Base-by-base conservation (phyloP, 2,888 invertebrate genomes). In the Drosophila vallismaia region DNA sequence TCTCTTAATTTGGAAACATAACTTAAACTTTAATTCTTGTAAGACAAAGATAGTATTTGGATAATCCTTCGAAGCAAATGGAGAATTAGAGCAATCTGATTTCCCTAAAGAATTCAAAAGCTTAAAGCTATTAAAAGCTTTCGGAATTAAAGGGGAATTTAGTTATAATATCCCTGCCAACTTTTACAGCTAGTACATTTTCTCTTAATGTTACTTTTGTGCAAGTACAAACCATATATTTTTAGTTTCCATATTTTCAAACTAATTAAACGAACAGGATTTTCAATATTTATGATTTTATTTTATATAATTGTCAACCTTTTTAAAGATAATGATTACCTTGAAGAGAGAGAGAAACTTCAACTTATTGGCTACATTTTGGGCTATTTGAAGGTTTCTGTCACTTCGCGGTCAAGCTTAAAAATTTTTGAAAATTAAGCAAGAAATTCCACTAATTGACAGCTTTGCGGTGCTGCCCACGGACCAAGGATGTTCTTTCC, bases 361-460 rank as follows among this genome's bases (percentile, higher is more conserved):
- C 1, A 19, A 19, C 19, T 1, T 19, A 19, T 19, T 19, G 19
- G 19, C 40, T 40, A 12, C 40, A 7, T 58, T 29, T 7, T 56
- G 45, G 29, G 24, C 8, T 29, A 5, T 59, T 46, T 19, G 1
- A 2, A 4, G 0, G 9, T 46, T 10, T 6, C 14, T 28, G 4
- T 14, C n/a, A 19, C n/a, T n/a, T n/a, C n/a, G n/a, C n/a, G n/a
- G n/a, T n/a, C n/a, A n/a, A n/a, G n/a, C n/a, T n/a, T n/a, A n/a
- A n/a, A n/a, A n/a, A n/a, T n/a, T n/a, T 19, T 33, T 4, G 7
- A 63, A 63, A 53, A 63, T 64, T 26, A 53, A 63, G 53, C 8
- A 63, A 53, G 64, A 31, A 38, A 46, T 36, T 38, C 52, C 31
- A 63, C 63, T 64, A 64, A 64, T 64, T 64, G 63, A 64, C 64